Conservation (phyloP, 2,113 vertebrate species). For the Etheostoma spectabile region DNA sequence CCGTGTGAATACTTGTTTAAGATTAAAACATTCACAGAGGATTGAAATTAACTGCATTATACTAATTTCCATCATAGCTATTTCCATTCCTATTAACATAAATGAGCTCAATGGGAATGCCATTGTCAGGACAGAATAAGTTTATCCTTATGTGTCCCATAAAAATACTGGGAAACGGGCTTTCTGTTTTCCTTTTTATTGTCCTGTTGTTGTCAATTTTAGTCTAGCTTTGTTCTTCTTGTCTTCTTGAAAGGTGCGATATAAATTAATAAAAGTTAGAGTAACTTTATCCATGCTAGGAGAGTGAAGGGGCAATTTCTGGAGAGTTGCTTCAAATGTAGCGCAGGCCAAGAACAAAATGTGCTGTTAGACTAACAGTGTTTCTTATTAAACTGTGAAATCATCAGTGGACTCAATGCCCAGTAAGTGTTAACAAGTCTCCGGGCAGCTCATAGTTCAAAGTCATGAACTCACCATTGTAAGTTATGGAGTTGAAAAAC, state of each 20-base stretch:
- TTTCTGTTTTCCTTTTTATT: too few relatives aligned
- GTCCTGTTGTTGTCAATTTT: too few relatives aligned
- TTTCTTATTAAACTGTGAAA: conserved; percentile 1
- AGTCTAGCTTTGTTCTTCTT: too few relatives aligned
- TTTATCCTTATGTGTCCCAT: too few relatives aligned
- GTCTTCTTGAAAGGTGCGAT: too few relatives aligned
- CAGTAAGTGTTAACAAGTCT: not conserved
- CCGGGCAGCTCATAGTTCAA: not conserved
- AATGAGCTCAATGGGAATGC: not conserved
- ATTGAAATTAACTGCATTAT: not conserved
- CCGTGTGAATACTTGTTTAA: not conserved
- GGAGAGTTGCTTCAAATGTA: not conserved
- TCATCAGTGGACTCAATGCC: not conserved
- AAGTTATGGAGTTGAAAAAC: not conserved
- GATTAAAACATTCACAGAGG: not conserved
- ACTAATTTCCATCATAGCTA: not conserved
- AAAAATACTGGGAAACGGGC: too few relatives aligned
- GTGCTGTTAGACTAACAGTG: not conserved
- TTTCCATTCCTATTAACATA: not conserved
- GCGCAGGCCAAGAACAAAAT: not conserved
- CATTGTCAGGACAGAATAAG: not conserved
- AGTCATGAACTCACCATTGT: not conserved
- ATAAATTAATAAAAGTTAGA: too few relatives aligned
- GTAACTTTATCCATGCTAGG: too few relatives aligned
- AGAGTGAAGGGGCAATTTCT: not conserved